Base-by-base conservation (phyloP, 64 coral and sea anemone species). In the Acropora yongei region DNA sequence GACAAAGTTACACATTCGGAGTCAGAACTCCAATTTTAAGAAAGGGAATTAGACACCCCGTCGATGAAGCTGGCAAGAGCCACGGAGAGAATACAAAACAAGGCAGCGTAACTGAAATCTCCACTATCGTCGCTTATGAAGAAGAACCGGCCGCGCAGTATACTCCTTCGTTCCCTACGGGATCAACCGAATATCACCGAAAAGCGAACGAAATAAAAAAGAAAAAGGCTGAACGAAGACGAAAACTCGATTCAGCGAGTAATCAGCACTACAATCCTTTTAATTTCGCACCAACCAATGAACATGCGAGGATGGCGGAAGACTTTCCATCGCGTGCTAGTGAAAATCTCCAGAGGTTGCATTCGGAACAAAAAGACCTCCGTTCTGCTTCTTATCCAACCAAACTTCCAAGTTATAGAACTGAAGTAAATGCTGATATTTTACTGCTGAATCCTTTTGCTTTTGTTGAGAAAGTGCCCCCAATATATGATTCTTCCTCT, bases 201-300 rank as follows among this genome's bases (percentile, higher is more conserved):
- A 85, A 85, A 85, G 68, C 61, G 63, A 85, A 18, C 6, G 65
- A 85, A 85, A 85, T 85, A 68, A 85, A 48, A 44, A 85, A 72
- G 44, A 85, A 85, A 72, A 65, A 16, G 0, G 44, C 68, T 44
- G 82, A 72, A 49, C 17, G 82, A 65, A 19, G 82, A n/a, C 44
- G 65, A 85, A 49, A 72, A 11, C 18, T 71, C n/a, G 58, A 47
- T 19, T 85, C 63, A 47, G 63, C 63, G 12, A 71, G 82, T 17
- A 43, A 44, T 82, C 39, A 3, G 65, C 79, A 42, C 57, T 72
- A 43, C 14, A 85, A 16, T 45, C 61, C 10, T 4, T n/a, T 85
- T n/a, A 68, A 72, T 49, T 49, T 71, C 44, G 9, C 44, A 71
- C 72, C 61, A 39, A 85, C 44, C 44, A 48, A 72, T 44, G 8